Evolutionary conservation across 1,140 invertebrate species (phyloP), one percentile per base, ranked within the genome.

Genomic region (Chrysomallon squamiferum): DNA sequence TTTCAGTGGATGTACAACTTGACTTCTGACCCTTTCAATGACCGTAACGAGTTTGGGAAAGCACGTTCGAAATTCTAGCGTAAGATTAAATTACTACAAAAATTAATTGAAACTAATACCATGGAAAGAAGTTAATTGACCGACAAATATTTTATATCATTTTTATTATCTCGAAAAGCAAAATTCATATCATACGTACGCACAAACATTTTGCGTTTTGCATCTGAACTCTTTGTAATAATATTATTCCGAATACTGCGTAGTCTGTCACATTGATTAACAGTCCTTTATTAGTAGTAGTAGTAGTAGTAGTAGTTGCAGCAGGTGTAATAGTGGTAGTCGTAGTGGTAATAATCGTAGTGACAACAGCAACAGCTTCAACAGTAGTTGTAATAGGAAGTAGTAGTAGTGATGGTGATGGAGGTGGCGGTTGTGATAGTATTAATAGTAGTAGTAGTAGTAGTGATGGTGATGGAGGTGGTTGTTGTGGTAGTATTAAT

Each of bases 261-360:
- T 27, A 32, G 6, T 22, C 22, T 7, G 43, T 22, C 9, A 62
- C 0, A 49, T 15, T 27, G 20, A 50, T 45, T 22, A 20, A 5
- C 5, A 62, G 45, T 2, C 13, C n/a, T 6, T 15, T 4, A 47
- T 29, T 30, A 38, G 38, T 15, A 56, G 49, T 33, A 35, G 20
- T 6, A 43, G 35, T 57, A 56, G 45, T 29, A 64, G 25, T 52
- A 6, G 33, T 30, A 65, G 41, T 20, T 29, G 47, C 20, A 49
- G 30, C 43, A 49, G 45, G 22, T 30, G 47, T 22, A 49, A 15
- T 47, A 30, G 32, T 6, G 50, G 43, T 29, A 7, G 47, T 9
- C 30, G 15, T 35, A 29, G 33, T 4, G 59, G 64, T 30, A 20
- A 30, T 13, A 38, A n/a, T 33, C 2, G 20, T 22, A 65, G 35